A percentile compares a stretch with the other conserved stretches of the same genome.
Evolutionary conservation across 2,888 invertebrate species (phyloP).

Genomic region (Zaprionus bogoriensis): DNA sequence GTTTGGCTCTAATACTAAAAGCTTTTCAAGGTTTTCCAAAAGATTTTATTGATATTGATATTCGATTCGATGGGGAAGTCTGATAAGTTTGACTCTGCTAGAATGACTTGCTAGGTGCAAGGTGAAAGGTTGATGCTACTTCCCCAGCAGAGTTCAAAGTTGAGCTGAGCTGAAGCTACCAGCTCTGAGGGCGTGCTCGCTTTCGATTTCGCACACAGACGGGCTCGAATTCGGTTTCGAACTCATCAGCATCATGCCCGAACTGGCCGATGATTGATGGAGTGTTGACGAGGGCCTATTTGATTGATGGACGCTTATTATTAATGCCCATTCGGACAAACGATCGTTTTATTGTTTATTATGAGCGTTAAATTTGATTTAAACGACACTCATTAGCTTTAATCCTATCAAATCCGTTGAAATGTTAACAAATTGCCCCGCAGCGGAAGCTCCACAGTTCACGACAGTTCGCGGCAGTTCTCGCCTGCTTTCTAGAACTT

Average conservation of each 20-base stretch:
- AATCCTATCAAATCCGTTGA: slow-evolving; percentile 56
- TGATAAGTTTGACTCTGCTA: too few species aligned
- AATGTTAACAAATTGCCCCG: slow-evolving; percentile 43
- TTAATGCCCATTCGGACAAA: slow-evolving; percentile 59
- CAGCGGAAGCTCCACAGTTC: slow-evolving; percentile 24
- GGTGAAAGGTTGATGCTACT: slow-evolving; percentile 37
- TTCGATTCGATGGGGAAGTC: background rate
- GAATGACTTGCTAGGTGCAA: too few species aligned
- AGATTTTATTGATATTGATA: slow-evolving; percentile 8
- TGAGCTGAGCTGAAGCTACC: background rate
- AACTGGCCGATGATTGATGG: slow-evolving; percentile 48
- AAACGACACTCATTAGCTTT: slow-evolving; percentile 63
- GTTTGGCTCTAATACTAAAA: slow-evolving; percentile 12
- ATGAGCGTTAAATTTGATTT: slow-evolving; percentile 63
- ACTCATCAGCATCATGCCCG: slow-evolving; percentile 31
- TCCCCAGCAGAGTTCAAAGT: slow-evolving; percentile 29
- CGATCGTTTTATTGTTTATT: slow-evolving; percentile 57
- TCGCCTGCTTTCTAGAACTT: slow-evolving; percentile 25
- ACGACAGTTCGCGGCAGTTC: background rate
- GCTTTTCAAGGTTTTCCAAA: slow-evolving; percentile 17
- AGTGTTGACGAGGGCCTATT: slow-evolving; percentile 27
- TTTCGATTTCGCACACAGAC: slow-evolving; percentile 36
- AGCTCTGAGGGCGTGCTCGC: slow-evolving; percentile 36
- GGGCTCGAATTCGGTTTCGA: slow-evolving; percentile 16
- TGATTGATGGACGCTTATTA: slow-evolving; percentile 63